phyloP scores from a whole-genome alignment of 2,888 invertebrate genomes.

The Rhogogaster chlorosoma region DNA sequence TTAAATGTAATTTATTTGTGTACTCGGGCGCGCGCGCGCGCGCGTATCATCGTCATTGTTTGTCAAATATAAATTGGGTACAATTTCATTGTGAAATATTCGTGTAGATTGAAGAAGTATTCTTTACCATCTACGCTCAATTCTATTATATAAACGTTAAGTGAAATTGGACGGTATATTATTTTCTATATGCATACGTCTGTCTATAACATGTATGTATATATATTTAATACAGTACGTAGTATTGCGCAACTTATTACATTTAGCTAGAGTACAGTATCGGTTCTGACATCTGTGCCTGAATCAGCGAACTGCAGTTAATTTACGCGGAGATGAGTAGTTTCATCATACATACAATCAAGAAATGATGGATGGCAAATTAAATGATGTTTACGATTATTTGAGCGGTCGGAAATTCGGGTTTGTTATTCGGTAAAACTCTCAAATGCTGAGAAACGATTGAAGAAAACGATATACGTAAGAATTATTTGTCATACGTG shows the following conservation, averaged over 20 bases:
- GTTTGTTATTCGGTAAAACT: not conserved
- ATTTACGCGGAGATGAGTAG: not conserved
- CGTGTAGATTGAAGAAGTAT: not conserved
- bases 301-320: not conserved
- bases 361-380: not conserved
- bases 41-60: not conserved
- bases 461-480: not conserved
- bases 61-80: conserved; percentile 19
- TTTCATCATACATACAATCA: not conserved
- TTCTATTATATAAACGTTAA: not conserved
- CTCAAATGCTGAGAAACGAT: not conserved
- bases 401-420: not conserved
- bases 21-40: not conserved
- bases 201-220: not conserved
- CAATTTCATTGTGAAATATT: not conserved
- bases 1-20: not conserved
- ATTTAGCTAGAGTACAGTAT: not conserved
- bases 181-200: not conserved
- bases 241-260: not conserved
- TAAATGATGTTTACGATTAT: not conserved
- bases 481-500: not conserved
- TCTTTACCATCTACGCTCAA: conserved; percentile 1
- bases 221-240: not conserved
- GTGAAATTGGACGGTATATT: not conserved
- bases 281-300: conserved; percentile 24